phyloP scores from a whole-genome alignment of 2,113 vertebrate genomes.

The Mormoops blainvillei region DNA sequence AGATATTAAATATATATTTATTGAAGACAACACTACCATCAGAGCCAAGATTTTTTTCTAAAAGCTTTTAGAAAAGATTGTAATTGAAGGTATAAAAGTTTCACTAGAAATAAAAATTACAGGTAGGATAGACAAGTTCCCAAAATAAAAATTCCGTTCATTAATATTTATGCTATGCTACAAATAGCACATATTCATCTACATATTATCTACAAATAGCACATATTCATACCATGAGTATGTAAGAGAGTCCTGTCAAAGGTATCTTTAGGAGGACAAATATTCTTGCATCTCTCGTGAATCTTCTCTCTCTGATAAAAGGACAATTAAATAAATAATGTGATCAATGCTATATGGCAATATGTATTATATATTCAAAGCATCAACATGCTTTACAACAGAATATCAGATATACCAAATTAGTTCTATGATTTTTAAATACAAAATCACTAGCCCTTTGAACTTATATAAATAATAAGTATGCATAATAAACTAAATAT shows the following conservation, averaged over 20 bases:
- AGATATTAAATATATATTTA: constrained; percentile 12
- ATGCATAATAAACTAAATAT: constrained; percentile 26
- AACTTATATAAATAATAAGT: constrained; percentile 35
- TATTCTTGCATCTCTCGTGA: constrained; percentile 91
- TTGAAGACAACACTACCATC: constrained; percentile 9
- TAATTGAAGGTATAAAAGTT: constrained; percentile 1
- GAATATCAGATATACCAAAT: neutral
- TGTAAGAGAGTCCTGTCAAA: constrained; percentile 85
- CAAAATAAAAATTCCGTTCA: constrained; percentile 6
- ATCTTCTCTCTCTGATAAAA: constrained; percentile 90
- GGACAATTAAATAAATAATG: constrained; percentile 66
- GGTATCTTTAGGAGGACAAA: constrained; percentile 91
- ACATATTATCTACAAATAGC: constrained; percentile 19
- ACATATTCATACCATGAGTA: constrained; percentile 85
- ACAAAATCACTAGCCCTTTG: constrained; percentile 26
- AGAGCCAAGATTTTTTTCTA: neutral
- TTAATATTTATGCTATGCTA: constrained; percentile 32
- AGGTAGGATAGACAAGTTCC: neutral
- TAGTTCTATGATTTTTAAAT: constrained; percentile 25
- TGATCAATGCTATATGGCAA: constrained; percentile 32
- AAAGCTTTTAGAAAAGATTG: constrained; percentile 21
- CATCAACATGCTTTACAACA: constrained; percentile 46
- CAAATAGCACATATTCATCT: constrained; percentile 50
- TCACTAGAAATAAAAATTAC: constrained; percentile 29
- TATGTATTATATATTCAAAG: constrained; percentile 24